phyloP scores from a whole-genome alignment of 2,888 invertebrate genomes.

The Scaptomyza flava region DNA sequence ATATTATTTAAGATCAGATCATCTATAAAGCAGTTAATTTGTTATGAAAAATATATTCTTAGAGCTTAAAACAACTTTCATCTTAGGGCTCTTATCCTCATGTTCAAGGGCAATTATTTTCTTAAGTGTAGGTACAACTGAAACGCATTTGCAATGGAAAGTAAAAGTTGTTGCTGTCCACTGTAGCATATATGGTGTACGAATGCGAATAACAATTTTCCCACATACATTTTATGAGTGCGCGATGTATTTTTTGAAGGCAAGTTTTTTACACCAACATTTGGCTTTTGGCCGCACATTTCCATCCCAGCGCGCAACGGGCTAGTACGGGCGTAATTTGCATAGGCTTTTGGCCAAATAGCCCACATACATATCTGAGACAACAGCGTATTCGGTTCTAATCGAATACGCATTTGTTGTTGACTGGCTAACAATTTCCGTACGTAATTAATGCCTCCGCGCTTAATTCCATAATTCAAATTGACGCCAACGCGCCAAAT shows the following conservation, averaged over 20 bases:
- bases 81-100: background rate
- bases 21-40: background rate
- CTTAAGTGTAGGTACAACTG: conserved; percentile 27
- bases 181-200: conserved; percentile 70
- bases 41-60: background rate
- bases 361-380: conserved; percentile 43
- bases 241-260: conserved; percentile 44
- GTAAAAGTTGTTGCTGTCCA: conserved; percentile 74
- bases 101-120: background rate
- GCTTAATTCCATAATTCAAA: conserved; percentile 61
- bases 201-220: conserved; percentile 66
- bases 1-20: too few relatives aligned
- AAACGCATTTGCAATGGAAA: conserved; percentile 69
- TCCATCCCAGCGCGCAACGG: conserved; percentile 31
- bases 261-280: conserved; percentile 69
- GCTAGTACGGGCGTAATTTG: conserved; percentile 54
- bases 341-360: conserved; percentile 68
- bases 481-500: conserved; percentile 75
- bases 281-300: conserved; percentile 58
- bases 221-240: conserved; percentile 69
- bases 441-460: conserved; percentile 66
- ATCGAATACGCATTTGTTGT: conserved; percentile 25
- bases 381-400: conserved; percentile 57
- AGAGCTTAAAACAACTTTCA: background rate
- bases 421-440: conserved; percentile 62